These are phyloP conservation scores for Ips nitidus DNA, from an alignment of 1,140 invertebrate species.

Conservation along the genomic window DNA sequence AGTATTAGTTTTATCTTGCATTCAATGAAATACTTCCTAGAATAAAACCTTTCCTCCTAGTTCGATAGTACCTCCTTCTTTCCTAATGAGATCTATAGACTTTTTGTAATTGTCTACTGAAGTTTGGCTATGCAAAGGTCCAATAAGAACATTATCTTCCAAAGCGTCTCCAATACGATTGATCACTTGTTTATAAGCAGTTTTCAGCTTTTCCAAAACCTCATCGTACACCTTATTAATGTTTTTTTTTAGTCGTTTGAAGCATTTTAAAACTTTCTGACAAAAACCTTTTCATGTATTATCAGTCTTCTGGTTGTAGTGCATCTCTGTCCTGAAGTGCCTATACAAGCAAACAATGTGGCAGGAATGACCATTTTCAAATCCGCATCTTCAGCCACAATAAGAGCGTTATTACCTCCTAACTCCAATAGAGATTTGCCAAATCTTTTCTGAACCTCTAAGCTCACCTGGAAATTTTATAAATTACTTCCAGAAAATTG, in stretches of 20 bases:
- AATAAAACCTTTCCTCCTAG: slow-evolving; percentile 81
- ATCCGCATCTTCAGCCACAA: slow-evolving; percentile 85
- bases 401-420: slow-evolving; percentile 96
- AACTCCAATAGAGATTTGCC: slow-evolving; percentile 91
- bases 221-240: slow-evolving; percentile 65
- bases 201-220: slow-evolving; percentile 72
- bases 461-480: slow-evolving; percentile 62
- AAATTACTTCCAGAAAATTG: neutral
- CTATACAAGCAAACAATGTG: slow-evolving; percentile 93
- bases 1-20: neutral
- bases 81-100: slow-evolving; percentile 74
- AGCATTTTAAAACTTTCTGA: neutral
- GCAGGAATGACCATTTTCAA: slow-evolving; percentile 87
- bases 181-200: slow-evolving; percentile 78
- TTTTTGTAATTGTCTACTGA: slow-evolving; percentile 78
- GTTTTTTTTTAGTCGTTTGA: neutral
- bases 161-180: slow-evolving; percentile 88
- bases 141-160: slow-evolving; percentile 82
- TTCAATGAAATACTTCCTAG: neutral
- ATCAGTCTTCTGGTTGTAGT: slow-evolving; percentile 86
- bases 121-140: slow-evolving; percentile 84
- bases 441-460: slow-evolving; percentile 91
- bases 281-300: slow-evolving; percentile 69
- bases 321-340: slow-evolving; percentile 96
- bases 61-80: slow-evolving; percentile 79